These are phyloP conservation scores for Anorthoa munda DNA, from an alignment of 2,888 invertebrate genomes.

Conservation along the genomic window DNA sequence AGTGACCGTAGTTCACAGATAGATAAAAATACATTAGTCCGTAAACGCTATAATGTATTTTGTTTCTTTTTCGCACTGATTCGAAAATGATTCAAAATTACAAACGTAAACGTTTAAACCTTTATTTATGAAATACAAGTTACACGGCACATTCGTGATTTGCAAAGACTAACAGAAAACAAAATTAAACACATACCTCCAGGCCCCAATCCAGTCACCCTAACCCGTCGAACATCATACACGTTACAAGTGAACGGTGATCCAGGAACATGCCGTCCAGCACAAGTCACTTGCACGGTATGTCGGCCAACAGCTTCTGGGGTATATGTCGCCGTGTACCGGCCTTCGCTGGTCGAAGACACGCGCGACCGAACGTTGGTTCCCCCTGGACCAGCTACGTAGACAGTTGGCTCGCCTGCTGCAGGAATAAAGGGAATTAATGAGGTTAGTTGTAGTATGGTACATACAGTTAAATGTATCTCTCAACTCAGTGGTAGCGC, in stretches of 20 bases:
- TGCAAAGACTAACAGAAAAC: neutral
- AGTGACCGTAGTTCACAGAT: neutral
- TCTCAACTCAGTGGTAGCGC: too few relatives aligned
- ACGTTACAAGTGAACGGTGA: conserved; percentile 98
- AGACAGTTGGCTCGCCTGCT: conserved; percentile 93
- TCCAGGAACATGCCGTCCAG: conserved; percentile 96
- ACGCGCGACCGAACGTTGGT: conserved; percentile 94
- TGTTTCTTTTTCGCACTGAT: too few relatives aligned
- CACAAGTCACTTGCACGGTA: conserved; percentile 95
- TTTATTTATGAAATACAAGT: neutral
- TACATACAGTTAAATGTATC: too few relatives aligned
- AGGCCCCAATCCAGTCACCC: conserved; percentile 92
- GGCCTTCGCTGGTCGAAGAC: conserved; percentile 92
- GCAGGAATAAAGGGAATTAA: neutral
- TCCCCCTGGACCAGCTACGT: conserved; percentile 96
- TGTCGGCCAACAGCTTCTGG: conserved; percentile 97
- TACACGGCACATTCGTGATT: neutral
- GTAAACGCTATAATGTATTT: too few relatives aligned
- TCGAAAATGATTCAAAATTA: too few relatives aligned
- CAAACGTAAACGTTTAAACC: neutral
- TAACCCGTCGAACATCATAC: conserved; percentile 96
- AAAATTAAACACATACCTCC: conserved; percentile 78
- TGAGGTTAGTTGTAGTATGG: neutral
- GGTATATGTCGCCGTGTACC: conserved; percentile 95
- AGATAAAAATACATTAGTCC: neutral